Evolutionary conservation across 92 coral and sea anemone genomes (phyloP), one percentile per base, ranked within the genome.

Genomic region (Siderastrea siderea): DNA sequence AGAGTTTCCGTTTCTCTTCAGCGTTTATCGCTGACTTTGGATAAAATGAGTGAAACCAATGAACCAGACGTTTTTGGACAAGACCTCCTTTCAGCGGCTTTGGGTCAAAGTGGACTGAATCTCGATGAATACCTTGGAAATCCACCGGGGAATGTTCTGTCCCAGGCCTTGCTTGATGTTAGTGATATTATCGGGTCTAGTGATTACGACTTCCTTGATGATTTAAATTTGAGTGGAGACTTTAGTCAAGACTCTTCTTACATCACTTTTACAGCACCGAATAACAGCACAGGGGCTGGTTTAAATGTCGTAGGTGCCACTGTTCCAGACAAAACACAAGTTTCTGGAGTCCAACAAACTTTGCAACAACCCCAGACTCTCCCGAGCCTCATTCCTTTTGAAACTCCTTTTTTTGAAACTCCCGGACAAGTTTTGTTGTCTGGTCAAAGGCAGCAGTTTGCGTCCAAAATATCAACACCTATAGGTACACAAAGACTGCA

Each of bases 101-200:
- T 95, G 52, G 98, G 96, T 11, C 93, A 95, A 93, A 93, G 96
- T 84, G 96, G 95, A 53, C 88, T 95, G 69, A 87, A 95, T 87
- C 94, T 95, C 57, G 90, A 90, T 74, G 94, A 93, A 73, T 92
- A 73, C 26, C 68, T 86, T 48, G 94, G 91, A 85, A 88, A 74
- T 90, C 79, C 85, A 81, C 79, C 87, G 17, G 87, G 93, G 26
- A 92, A 75, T 82, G 84, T 88, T 82, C 74, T 89, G 88, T 89
- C 95, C 75, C 89, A 85, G 77, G 48, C 77, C 68, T 45, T 66
- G 75, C 68, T 91, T 74, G 85, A 81, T 84, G 67, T 68, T 69
- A 62, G 43, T n/a, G 61, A 61, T 63, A 15, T 68, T 68, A 38
- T 84, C 73, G 60, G 72, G 15, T 5, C 87, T 10, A 51, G 53